A percentile compares a stretch with the other conserved stretches of the same genome.
Conservation (phyloP, 2,797 vertebrate genomes). For the Enteromius radiatus region DNA sequence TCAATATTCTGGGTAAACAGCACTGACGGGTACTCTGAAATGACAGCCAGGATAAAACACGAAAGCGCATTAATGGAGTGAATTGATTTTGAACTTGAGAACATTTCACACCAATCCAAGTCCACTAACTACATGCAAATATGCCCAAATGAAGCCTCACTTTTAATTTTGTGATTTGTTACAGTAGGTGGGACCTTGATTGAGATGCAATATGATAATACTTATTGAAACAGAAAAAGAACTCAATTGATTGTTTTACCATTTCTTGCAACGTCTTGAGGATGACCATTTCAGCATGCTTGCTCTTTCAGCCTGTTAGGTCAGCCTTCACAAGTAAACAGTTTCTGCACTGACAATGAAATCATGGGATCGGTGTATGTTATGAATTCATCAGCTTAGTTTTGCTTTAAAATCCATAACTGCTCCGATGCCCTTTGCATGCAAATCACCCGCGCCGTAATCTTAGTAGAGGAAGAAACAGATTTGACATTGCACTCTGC, state of each 20-base stretch:
- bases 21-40: neutral
- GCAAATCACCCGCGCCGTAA: constrained; percentile 20
- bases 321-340: neutral
- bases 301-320: neutral
- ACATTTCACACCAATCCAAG: neutral
- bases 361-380: constrained; percentile 20
- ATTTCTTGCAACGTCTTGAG: neutral
- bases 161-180: neutral
- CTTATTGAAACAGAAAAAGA: neutral
- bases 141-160: neutral
- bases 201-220: neutral
- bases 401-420: constrained; percentile 23
- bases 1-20: neutral
- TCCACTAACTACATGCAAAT: neutral
- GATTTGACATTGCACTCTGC: constrained; percentile 41
- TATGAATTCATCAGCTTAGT: constrained; percentile 31
- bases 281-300: neutral
- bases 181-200: neutral
- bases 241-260: neutral
- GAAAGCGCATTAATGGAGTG: neutral
- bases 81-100: constrained; percentile 4
- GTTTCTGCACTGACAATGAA: constrained; percentile 11
- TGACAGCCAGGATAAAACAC: neutral
- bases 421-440: constrained; percentile 20
- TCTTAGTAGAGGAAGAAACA: constrained; percentile 6